Percentiles rank a stretch among this genome's conserved stretches.
Conservation (phyloP, 2,888 invertebrate species). For the Xestoiulus laeticollis region DNA sequence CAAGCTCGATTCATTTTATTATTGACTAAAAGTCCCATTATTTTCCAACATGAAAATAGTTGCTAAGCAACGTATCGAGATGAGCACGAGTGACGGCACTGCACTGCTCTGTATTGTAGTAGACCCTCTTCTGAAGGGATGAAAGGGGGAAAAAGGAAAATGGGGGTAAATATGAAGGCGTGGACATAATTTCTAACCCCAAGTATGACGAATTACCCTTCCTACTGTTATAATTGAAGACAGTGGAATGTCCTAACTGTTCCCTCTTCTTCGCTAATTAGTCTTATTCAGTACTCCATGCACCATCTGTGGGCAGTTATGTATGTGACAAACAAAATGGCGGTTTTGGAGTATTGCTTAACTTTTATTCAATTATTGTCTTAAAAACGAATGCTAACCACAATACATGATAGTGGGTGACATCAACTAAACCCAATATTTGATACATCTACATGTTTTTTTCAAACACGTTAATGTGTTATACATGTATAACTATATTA, state of each 20-base stretch:
- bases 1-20: conserved; percentile 28
- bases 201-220: neutral
- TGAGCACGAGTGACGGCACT: conserved; percentile 7
- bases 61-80: conserved; percentile 41
- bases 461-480: too few relatives aligned
- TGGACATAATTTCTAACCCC: conserved; percentile 2
- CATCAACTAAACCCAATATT: too few relatives aligned
- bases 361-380: too few relatives aligned
- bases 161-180: neutral
- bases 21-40: conserved; percentile 43
- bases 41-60: conserved; percentile 39
- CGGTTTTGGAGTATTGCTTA: too few relatives aligned
- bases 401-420: too few relatives aligned
- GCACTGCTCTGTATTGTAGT: neutral
- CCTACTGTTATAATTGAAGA: neutral
- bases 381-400: too few relatives aligned
- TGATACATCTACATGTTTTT: too few relatives aligned
- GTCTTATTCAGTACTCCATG: too few relatives aligned
- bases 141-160: neutral
- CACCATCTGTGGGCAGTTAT: too few relatives aligned
- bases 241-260: neutral
- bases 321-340: too few relatives aligned
- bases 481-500: too few relatives aligned
- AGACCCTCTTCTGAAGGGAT: neutral
- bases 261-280: neutral